phyloP scores from a whole-genome alignment of 2,888 invertebrate genomes.

The Pegoplata infirma region DNA sequence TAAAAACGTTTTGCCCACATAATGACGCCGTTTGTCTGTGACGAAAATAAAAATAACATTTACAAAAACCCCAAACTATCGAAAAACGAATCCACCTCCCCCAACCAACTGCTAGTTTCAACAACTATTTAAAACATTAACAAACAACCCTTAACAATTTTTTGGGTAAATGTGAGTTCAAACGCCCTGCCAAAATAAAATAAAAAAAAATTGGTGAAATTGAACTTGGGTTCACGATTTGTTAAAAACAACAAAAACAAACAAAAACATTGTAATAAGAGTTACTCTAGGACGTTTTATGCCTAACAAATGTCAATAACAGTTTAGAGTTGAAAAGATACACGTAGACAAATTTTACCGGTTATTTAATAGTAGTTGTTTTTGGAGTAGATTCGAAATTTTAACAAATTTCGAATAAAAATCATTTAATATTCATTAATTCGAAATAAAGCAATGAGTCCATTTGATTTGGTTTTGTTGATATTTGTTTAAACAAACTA shows the following conservation, averaged over 20 bases:
- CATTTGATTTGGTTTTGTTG: too few relatives aligned
- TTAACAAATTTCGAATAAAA: too few relatives aligned
- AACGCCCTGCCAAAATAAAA: not conserved
- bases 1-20: not conserved
- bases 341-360: not conserved
- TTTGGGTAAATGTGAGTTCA: not conserved
- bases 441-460: not conserved
- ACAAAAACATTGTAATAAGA: not conserved
- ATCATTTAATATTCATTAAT: not conserved
- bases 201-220: conserved; percentile 17
- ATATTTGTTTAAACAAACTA: too few relatives aligned
- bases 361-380: too few relatives aligned
- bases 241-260: not conserved
- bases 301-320: not conserved
- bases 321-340: not conserved
- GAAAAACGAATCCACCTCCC: not conserved
- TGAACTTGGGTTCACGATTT: conserved; percentile 38
- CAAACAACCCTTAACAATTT: conserved; percentile 8
- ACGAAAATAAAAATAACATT: not conserved
- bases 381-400: too few relatives aligned
- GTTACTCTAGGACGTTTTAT: not conserved
- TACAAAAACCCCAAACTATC: not conserved
- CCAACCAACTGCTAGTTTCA: not conserved
- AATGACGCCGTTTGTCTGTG: conserved; percentile 20
- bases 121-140: not conserved